Evolutionary conservation across 2,113 vertebrate species (phyloP), one percentile per base, ranked within the genome.

Genomic region (Epinephelus moara): DNA sequence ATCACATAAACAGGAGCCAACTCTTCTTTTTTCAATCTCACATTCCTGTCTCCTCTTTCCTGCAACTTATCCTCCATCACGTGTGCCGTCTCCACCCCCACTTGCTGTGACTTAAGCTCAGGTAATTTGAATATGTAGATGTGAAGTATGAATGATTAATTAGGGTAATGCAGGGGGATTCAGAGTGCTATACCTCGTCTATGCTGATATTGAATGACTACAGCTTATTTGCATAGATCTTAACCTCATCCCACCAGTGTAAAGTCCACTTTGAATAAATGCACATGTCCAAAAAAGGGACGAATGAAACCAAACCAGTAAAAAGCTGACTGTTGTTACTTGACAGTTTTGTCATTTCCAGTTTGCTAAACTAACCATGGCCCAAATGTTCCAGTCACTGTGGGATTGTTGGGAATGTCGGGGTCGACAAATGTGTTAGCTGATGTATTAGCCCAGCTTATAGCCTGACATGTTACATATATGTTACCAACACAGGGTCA

Each of bases 41-140:
- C 37, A 56, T 53, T 74, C 2, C 0, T 1, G 4, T 71, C 56
- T 80, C 18, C 37, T 79, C 21, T 82, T 79, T 79, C 49, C 13
- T 40, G 53, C 47, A 74, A 71, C 81, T 80, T 49, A 11, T 64
- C 53, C 37, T 62, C 53, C 50, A 68, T 77, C 50, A 12, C 23
- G 63, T 70, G 42, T 17, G 67, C 49, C 49, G 11, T 74, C 81
- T 79, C 80, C 70, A 63, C 78, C 71, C 79, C 70, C 70, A 60
- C 37, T 27, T 61, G 64, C 72, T 50, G 70, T 83, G 76, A 69
- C 75, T 70, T 53, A 49, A 81, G 78, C 72, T 83, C 81, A 83
- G 79, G 81, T 90, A 63, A 91, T 93, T 92, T 90, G 86, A 94
- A 94, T 94, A 94, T 94, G 92, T 47, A 93, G 83, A 94, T 93